Percentiles rank a stretch among this genome's conserved stretches.
phyloP scores from a whole-genome alignment of 2,113 vertebrate species.

The Cyprinus carpio region DNA sequence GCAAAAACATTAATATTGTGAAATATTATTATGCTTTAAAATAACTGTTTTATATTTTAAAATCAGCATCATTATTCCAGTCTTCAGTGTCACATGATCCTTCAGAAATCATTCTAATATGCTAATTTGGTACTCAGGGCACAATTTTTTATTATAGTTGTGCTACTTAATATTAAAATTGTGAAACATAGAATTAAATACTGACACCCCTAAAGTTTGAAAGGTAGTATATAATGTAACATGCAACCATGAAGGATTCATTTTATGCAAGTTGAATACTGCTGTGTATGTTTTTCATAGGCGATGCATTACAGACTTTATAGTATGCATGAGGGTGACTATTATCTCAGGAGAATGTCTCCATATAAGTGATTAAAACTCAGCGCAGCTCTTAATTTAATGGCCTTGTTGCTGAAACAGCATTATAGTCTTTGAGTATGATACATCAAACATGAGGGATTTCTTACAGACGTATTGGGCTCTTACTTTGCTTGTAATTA shows the following conservation, averaged over 20 bases:
- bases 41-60: not conserved
- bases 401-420: slow-evolving; percentile 50
- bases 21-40: not conserved
- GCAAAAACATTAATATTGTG: not conserved
- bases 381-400: slow-evolving; percentile 62
- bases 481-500: not conserved
- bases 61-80: too few relatives aligned
- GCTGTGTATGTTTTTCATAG: slow-evolving; percentile 55
- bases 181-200: not conserved
- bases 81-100: not conserved
- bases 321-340: slow-evolving; percentile 12
- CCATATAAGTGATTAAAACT: slow-evolving; percentile 38
- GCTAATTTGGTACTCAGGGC: not conserved
- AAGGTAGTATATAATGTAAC: not conserved
- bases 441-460: slow-evolving; percentile 19
- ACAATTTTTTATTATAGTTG: not conserved
- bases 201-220: not conserved
- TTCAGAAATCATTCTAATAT: not conserved
- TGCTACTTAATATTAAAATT: not conserved
- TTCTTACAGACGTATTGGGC: not conserved
- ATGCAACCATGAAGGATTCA: not conserved
- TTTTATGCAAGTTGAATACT: not conserved
- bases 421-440: slow-evolving; percentile 60
- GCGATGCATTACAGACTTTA: slow-evolving; percentile 17
- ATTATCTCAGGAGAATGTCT: slow-evolving; percentile 32